Evolutionary conservation across 1,140 invertebrate species (phyloP).

Genomic region (Hyles vespertilio): DNA sequence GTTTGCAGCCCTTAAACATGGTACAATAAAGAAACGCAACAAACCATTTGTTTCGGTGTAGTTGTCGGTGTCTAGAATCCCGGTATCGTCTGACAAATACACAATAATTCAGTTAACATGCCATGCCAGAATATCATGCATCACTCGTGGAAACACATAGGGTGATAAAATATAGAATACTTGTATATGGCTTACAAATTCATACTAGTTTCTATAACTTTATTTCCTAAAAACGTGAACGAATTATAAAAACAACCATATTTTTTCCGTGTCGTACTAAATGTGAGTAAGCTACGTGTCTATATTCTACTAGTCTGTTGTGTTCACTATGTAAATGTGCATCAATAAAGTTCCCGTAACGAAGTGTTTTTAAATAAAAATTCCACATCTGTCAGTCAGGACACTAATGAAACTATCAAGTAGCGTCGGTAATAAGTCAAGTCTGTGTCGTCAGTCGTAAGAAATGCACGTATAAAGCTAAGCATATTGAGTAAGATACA

Average conservation of each 20-base stretch:
- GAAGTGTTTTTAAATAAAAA: conserved; percentile 26
- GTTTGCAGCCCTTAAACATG: not conserved
- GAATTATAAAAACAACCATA: no score
- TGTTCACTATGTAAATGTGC: not conserved
- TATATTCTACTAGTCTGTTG: not conserved
- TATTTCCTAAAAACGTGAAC: conserved; percentile 11
- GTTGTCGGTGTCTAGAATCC: conserved; percentile 67
- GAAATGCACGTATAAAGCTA: conserved; percentile 62
- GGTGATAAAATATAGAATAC: conserved; percentile 4
- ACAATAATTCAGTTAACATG: conserved; percentile 69
- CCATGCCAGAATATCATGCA: conserved; percentile 68
- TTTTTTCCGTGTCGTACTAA: not conserved
- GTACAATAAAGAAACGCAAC: conserved; percentile 46
- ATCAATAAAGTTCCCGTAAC: conserved; percentile 24
- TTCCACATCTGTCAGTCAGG: conserved; percentile 20
- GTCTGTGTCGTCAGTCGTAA: conserved; percentile 11
- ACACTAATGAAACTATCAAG: not conserved
- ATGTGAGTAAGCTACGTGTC: conserved; percentile 7
- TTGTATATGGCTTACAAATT: no score
- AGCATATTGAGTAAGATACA: conserved; percentile 57
- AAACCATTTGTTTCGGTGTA: conserved; percentile 65
- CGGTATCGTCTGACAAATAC: conserved; percentile 72
- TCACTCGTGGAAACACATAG: conserved; percentile 35
- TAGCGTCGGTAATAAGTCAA: conserved; percentile 6
- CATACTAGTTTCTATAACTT: not conserved